Conservation (phyloP, 2,888 invertebrate species). For the Trachelus iudaicus region DNA sequence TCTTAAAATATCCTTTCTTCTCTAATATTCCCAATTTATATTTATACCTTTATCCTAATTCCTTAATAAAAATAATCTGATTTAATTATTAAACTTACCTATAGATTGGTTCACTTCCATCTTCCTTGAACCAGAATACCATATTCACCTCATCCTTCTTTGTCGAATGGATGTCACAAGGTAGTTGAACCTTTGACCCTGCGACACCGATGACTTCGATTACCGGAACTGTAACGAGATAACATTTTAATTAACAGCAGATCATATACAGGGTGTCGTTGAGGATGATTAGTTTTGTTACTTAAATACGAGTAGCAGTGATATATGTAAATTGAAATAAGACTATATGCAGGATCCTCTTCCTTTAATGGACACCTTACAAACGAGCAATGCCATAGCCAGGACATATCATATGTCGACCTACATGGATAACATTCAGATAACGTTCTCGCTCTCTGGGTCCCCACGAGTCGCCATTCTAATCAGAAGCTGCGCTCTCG, state of each 20-base stretch:
- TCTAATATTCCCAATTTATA: not conserved
- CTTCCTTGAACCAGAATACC: conserved; percentile 91
- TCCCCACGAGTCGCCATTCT: too few relatives aligned
- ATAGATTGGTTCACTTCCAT: conserved; percentile 84
- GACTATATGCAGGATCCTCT: not conserved
- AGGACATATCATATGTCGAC: not conserved
- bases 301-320: not conserved
- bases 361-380: not conserved
- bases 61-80: not conserved
- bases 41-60: not conserved
- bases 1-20: not conserved
- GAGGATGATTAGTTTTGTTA: not conserved
- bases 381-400: not conserved
- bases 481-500: too few relatives aligned
- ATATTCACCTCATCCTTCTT: conserved; percentile 86
- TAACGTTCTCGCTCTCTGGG: too few relatives aligned
- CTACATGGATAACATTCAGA: not conserved
- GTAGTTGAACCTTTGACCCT: conserved; percentile 83
- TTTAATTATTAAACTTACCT: conserved; percentile 70
- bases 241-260: not conserved
- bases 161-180: conserved; percentile 86
- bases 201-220: conserved; percentile 84
- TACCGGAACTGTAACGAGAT: conserved; percentile 77
- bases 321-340: not conserved
- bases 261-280: not conserved